A percentile compares a stretch with the other conserved stretches of the same genome.
phyloP scores from a whole-genome alignment of 2,888 invertebrate genomes.

The Melikaiella ostensackeni region DNA sequence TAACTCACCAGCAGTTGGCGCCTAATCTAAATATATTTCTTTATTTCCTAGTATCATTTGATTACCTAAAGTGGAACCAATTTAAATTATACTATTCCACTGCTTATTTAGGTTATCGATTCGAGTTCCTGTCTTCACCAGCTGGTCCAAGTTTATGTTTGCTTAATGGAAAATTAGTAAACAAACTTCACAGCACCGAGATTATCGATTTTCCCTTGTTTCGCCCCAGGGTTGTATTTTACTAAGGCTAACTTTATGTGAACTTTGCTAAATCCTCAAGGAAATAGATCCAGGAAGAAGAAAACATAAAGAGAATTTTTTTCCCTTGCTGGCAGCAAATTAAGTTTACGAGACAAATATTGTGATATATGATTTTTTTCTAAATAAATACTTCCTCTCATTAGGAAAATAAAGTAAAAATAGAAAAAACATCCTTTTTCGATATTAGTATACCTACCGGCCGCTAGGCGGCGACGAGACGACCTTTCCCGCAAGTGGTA shows the following conservation, averaged over 20 bases:
- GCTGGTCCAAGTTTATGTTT: neutral
- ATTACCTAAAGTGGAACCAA: neutral
- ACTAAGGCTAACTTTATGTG: too few relatives aligned
- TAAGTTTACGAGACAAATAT: neutral
- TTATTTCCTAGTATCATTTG: neutral
- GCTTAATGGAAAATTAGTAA: conserved; percentile 12
- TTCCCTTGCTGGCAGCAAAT: neutral
- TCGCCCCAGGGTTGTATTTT: neutral
- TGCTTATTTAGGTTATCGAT: neutral
- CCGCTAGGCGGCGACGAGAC: neutral
- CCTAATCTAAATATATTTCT: conserved; percentile 15
- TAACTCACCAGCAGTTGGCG: neutral
- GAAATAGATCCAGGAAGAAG: neutral
- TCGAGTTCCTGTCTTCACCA: neutral
- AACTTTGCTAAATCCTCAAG: neutral
- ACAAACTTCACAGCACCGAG: conserved; percentile 21
- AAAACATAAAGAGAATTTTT: neutral
- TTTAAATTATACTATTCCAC: neutral
- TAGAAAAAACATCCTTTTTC: neutral
- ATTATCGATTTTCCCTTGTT: conserved; percentile 24
- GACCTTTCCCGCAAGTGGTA: neutral
- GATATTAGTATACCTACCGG: neutral
- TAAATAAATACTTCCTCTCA: neutral
- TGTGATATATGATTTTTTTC: neutral
- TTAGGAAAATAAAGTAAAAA: neutral